These are phyloP conservation scores for Todiramphus chloris DNA, from an alignment of 2,113 vertebrate species.

Conservation along the genomic window DNA sequence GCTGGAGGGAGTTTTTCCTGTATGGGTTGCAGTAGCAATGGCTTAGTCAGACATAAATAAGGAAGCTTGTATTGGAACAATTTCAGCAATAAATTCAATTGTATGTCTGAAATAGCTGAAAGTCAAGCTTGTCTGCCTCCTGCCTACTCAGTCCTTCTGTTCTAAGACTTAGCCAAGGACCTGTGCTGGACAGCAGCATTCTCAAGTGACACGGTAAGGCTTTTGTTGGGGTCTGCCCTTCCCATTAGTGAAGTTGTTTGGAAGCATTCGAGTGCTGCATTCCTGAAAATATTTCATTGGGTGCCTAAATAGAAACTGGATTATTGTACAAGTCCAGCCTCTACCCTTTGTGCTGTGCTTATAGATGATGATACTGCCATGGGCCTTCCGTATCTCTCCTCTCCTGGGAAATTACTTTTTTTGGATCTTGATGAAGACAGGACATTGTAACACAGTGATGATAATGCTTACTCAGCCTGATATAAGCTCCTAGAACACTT, in stretches of 20 bases:
- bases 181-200: not conserved
- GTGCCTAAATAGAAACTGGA: conserved; percentile 51
- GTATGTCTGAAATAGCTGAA: not conserved
- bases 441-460: not conserved
- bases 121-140: not conserved
- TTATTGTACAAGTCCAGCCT: conserved; percentile 8
- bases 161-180: not conserved
- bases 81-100: not conserved
- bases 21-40: not conserved
- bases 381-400: not conserved
- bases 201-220: rapidly evolving
- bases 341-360: conserved; percentile 11
- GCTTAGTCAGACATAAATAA: not conserved
- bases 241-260: not conserved
- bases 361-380: not conserved
- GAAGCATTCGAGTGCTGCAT: not conserved
- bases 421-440: not conserved
- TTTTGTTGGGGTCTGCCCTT: not conserved
- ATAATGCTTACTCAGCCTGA: rapidly evolving
- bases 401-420: not conserved
- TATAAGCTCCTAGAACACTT: not conserved
- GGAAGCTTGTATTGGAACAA: not conserved
- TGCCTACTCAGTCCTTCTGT: not conserved
- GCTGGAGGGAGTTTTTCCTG: not conserved
- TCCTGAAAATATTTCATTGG: conserved; percentile 43